These are phyloP conservation scores for Mantis religiosa DNA, from an alignment of 2,888 invertebrate species.

Conservation along the genomic window DNA sequence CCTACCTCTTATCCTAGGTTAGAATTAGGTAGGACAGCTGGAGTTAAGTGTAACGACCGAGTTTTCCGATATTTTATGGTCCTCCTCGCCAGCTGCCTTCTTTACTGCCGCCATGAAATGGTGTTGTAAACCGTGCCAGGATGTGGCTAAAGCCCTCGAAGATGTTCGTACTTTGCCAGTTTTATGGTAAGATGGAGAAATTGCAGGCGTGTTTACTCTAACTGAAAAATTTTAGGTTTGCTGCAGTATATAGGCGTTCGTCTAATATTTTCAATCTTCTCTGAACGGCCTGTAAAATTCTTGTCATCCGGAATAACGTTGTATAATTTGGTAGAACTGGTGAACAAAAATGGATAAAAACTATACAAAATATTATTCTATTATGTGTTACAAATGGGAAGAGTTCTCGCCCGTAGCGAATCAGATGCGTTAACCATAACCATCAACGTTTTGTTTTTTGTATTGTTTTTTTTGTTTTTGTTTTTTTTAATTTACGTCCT, in stretches of 20 bases:
- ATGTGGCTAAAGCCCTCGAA: neutral
- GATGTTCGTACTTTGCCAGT: neutral
- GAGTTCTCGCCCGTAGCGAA: too few species aligned
- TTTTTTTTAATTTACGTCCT: too few species aligned
- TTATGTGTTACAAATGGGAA: too few species aligned
- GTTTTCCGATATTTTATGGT: neutral
- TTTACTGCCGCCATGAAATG: neutral
- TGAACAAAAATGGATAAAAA: too few species aligned
- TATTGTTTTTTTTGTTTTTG: too few species aligned
- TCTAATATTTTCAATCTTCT: too few species aligned
- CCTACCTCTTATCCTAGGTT: neutral
- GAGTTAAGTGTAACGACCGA: neutral
- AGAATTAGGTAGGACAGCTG: neutral
- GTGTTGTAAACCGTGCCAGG: neutral
- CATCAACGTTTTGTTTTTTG: too few species aligned
- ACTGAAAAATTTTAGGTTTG: neutral
- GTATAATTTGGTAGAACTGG: too few species aligned
- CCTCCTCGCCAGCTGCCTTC: neutral
- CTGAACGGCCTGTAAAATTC: too few species aligned
- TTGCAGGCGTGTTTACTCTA: neutral
- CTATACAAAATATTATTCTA: too few species aligned
- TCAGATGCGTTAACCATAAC: too few species aligned
- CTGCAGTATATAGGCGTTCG: neutral
- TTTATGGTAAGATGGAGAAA: neutral
- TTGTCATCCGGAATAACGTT: too few species aligned